Base-by-base conservation (phyloP, 2,888 invertebrate species). In the Sphinx pinastri region DNA sequence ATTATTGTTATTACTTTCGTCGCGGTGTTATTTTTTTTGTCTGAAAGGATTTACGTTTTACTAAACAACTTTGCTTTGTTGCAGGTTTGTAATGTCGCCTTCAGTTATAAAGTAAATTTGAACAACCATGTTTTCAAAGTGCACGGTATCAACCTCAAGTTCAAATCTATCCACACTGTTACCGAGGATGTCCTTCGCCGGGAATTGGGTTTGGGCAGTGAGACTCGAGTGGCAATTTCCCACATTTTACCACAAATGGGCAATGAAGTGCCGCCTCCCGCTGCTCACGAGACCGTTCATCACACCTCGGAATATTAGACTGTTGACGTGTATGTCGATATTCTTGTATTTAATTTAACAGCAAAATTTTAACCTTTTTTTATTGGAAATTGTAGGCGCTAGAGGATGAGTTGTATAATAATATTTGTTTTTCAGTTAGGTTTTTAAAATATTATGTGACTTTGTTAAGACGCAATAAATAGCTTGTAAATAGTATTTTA, bases 41-140 rank as follows among this genome's bases (percentile, higher is more conserved):
- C 16, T 19, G 10, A 55, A 19, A 55, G 55, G 10, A 12, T 8
- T 19, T 11, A 19, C 38, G 4, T 38, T 8, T 55, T 55, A 55
- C 19, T 11, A 55, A 19, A 55, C 3, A 67, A 68, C 68, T 55
- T 19, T 45, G 69, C 68, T 55, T 19, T 45, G 69, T 83, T 84
- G 38, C 88, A 94, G 94, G 92, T 94, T 38, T 94, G 94, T 85
- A 93, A 91, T 73, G 92, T 94, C 0, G 91, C 94, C 8, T 94
- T 94, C 79, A 93, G 94, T 76, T 94, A 94, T 80, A 94, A 94
- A 76, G 94, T 94, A 74, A 94, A 94, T 74, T 76, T 94, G 16
- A 94, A 94, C 82, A 94, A 94, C 77, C 94, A 94, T 74, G 94
- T 94, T 70, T 87, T 81, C 71, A 94, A 94, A 78, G 88, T 90